Conservation (phyloP, 53 echinoderm and acorn worm genomes). For the Holothuria leucospilota region DNA sequence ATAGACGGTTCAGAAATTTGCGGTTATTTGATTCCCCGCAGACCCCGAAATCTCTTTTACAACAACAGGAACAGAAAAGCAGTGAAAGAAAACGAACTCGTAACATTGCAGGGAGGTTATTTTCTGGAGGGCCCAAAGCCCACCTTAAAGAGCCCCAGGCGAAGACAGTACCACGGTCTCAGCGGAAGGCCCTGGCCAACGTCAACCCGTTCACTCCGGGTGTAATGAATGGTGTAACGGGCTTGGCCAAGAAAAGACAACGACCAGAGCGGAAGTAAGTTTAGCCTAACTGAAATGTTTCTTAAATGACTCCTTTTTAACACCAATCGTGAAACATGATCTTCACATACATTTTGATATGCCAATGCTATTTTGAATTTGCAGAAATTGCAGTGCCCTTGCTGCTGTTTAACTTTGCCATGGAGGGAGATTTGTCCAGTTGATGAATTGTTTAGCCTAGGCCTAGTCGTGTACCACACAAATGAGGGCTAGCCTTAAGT, state of each 20-base stretch:
- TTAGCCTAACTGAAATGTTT: background rate
- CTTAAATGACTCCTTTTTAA: too few relatives aligned
- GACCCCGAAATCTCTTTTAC: conserved; percentile 90
- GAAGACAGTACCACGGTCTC: conserved; percentile 30
- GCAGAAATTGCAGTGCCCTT: too few relatives aligned
- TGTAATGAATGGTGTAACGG: conserved; percentile 49
- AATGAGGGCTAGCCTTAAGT: too few relatives aligned
- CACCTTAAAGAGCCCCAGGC: conserved; percentile 37
- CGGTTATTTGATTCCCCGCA: conserved; percentile 95
- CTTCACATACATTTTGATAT: too few relatives aligned
- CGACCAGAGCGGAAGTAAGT: conserved; percentile 68
- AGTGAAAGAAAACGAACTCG: conserved; percentile 69
- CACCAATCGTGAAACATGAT: too few relatives aligned
- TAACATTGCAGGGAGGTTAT: conserved; percentile 64
- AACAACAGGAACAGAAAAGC: conserved; percentile 63
- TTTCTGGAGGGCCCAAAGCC: conserved; percentile 43
- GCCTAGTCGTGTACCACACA: too few relatives aligned
- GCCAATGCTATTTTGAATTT: too few relatives aligned
- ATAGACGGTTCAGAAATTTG: conserved; percentile 87
- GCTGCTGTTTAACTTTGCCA: too few relatives aligned
- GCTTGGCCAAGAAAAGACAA: conserved; percentile 77
- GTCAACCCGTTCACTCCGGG: conserved; percentile 96
- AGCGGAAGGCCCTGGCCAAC: conserved; percentile 72
- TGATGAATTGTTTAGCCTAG: too few relatives aligned
- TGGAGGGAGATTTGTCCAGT: too few relatives aligned